Evolutionary conservation across 2,888 invertebrate species (phyloP), one percentile per base, ranked within the genome.

Genomic region (Horisme vitalbata): DNA sequence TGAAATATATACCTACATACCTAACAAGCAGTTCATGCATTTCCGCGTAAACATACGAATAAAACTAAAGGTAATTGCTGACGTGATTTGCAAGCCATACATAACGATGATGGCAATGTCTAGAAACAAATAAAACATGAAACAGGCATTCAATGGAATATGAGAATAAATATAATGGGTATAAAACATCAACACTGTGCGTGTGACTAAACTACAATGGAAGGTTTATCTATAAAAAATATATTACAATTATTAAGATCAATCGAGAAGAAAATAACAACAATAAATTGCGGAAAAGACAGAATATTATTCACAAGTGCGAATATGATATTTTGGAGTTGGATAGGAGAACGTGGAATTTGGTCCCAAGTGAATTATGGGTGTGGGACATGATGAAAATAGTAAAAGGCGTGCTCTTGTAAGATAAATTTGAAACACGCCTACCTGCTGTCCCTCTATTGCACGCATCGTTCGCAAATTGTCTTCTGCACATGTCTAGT

Each of bases 381-480:
- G 79, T 79, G 79, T 71, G 79, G 82, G 79, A 83, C 79, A 53
- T 66, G 67, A 77, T 78, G 74, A 75, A 69, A 76, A 59, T 20
- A 66, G 48, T 41, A 65, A 69, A n/a, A 80, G 88, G 88, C 85
- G 88, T 88, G 88, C 87, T 83, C 78, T 78, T 75, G 68, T 61
- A 63, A 73, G 68, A 67, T 59, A 70, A 77, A 60, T 75, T 71
- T 68, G 72, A 75, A 75, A 84, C 88, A 87, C 87, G 85, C 87
- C 93, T 96, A 97, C 97, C 97, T 96, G 97, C 97, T 73, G 97
- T 97, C 92, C 97, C 97, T 93, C 97, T 95, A 95, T 97, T 97
- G 95, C 97, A 97, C 91, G 95, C 94, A 91, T 96, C 97, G 93
- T 95, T 95, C 87, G 95, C 95, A 92, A 94, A 95, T 91, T 96